Evolutionary conservation across 2,113 vertebrate species (phyloP).

Genomic region (Pollachius pollachius): DNA sequence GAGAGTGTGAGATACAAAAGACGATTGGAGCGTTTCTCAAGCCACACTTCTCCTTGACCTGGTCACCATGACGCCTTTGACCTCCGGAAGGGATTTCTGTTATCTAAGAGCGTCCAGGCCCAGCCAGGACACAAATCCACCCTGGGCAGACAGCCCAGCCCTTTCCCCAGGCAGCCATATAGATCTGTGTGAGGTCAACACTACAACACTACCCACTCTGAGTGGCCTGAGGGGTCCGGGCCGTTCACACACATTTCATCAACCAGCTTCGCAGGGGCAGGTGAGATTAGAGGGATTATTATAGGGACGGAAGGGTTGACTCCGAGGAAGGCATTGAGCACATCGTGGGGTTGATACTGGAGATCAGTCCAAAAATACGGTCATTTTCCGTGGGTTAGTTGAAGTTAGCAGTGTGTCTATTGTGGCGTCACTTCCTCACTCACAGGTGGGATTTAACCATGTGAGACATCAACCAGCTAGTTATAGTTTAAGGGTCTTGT

Average conservation of each 20-base stretch:
- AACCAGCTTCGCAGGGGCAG: conserved; percentile 12
- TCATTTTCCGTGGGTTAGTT: not conserved
- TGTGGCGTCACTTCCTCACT: no score
- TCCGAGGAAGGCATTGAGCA: no score
- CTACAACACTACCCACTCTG: not conserved
- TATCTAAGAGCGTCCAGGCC: conserved; percentile 28
- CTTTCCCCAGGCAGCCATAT: not conserved
- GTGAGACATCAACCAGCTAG: no score
- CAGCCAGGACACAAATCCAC: conserved; percentile 32
- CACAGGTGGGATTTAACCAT: no score
- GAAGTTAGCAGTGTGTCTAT: not conserved
- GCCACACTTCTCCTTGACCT: conserved; percentile 19
- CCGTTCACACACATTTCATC: conserved; percentile 26
- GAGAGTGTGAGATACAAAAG: no score
- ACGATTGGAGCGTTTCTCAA: not conserved
- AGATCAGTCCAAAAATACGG: conserved; percentile 13
- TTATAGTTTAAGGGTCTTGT: no score
- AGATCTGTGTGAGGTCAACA: not conserved
- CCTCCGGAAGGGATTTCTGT: conserved; percentile 18
- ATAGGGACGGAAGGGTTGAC: no score
- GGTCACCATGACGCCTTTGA: conserved; percentile 26
- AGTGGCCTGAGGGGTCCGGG: conserved; percentile 16
- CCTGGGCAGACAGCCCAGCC: conserved; percentile 12
- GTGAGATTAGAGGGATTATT: no score
- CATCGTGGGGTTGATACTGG: conserved; percentile 15